Percentiles rank a stretch among this genome's conserved stretches.
phyloP scores from a whole-genome alignment of 2,113 vertebrate species.

The Elaphurus davidianus region DNA sequence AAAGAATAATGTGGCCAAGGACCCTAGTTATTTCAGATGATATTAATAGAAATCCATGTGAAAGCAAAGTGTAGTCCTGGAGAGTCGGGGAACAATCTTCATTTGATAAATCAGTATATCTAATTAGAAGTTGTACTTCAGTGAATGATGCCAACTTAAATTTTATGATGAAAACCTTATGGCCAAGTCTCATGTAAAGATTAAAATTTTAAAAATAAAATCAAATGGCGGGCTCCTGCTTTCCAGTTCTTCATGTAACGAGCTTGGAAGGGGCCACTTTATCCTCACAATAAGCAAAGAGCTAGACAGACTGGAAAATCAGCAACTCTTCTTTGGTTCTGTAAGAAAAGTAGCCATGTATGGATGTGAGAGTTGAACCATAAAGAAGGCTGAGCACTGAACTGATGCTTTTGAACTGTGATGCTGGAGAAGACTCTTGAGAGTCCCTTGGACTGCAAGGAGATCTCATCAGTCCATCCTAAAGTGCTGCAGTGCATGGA shows the following conservation, averaged over 20 bases:
- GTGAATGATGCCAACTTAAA: background rate
- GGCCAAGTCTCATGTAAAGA: background rate
- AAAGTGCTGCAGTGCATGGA: background rate
- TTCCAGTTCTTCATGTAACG: background rate
- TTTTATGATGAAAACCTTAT: background rate
- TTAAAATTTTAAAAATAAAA: background rate
- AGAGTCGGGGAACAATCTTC: background rate
- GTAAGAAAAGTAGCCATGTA: background rate
- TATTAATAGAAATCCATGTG: background rate
- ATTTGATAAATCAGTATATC: background rate
- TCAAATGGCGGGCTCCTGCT: background rate
- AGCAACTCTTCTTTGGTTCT: background rate
- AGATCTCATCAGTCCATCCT: background rate
- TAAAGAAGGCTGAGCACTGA: background rate
- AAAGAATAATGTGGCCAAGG: background rate
- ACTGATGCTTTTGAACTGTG: background rate
- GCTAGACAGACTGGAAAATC: background rate
- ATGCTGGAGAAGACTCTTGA: background rate
- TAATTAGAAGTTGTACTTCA: background rate
- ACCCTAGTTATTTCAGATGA: background rate
- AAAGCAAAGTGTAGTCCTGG: background rate
- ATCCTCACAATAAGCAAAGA: background rate
- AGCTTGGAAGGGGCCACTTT: background rate
- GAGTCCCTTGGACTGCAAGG: background rate
- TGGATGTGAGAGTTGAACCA: background rate